Percentiles rank a stretch among this genome's conserved stretches.
phyloP scores from a whole-genome alignment of 2,888 invertebrate genomes.

The Emmelina monodactyla region DNA sequence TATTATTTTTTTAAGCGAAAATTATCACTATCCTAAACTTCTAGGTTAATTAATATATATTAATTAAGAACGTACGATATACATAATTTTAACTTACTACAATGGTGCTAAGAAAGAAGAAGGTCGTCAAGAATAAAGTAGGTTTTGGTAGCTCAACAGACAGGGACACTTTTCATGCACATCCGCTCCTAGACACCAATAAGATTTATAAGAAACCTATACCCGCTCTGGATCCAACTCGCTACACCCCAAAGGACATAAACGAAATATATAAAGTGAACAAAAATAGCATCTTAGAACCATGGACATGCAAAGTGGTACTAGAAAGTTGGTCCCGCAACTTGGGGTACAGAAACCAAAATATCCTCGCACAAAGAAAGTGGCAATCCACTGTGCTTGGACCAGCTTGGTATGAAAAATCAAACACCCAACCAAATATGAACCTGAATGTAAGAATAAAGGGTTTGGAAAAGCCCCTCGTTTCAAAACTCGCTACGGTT shows the following conservation, averaged over 20 bases:
- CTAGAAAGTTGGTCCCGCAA: background rate
- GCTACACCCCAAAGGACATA: background rate
- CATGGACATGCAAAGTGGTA: background rate
- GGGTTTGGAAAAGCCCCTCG: background rate
- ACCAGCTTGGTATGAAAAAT: constrained; percentile 4
- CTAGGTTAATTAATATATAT: too few relatives aligned
- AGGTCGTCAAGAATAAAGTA: too few relatives aligned
- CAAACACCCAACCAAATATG: background rate
- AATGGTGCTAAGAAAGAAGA: too few relatives aligned
- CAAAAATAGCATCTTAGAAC: background rate
- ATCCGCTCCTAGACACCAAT: constrained; percentile 40
- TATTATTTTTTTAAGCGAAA: too few relatives aligned
- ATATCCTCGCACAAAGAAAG: background rate
- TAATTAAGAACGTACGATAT: too few relatives aligned
- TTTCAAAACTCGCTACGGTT: background rate
- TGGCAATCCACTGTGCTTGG: background rate
- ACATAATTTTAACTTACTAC: too few relatives aligned
- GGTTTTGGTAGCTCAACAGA: too few relatives aligned
- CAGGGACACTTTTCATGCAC: constrained; percentile 30
- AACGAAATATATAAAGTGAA: background rate
- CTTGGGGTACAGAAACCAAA: background rate
- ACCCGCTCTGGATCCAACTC: constrained; percentile 21
- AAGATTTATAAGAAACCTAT: too few relatives aligned
- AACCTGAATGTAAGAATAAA: background rate
- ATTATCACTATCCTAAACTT: too few relatives aligned